Evolutionary conservation across 2,797 vertebrate species (phyloP).

Genomic region (Alosa sapidissima): DNA sequence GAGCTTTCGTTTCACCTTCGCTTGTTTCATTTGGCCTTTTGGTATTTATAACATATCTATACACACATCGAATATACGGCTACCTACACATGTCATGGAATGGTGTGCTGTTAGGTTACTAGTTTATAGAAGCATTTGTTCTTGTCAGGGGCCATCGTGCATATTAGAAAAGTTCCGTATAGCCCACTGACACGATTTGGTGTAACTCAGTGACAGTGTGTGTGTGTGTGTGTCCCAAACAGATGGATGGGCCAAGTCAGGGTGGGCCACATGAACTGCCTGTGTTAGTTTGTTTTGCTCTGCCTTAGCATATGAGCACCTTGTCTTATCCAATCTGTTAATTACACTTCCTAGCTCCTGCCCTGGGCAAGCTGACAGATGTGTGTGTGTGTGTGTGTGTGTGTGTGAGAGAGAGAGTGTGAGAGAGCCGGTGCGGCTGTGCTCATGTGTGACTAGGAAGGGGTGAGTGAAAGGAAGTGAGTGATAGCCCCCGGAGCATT

Average conservation of each 20-base stretch:
- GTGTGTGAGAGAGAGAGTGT: not conserved
- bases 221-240: not conserved
- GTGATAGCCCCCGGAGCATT: not conserved
- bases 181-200: not conserved
- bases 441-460: not conserved
- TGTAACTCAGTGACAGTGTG: too few species aligned
- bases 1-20: not conserved
- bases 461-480: not conserved
- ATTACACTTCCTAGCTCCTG: not conserved
- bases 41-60: not conserved
- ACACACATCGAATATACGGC: not conserved
- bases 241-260: not conserved
- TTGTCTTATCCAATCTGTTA: not conserved
- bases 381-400: not conserved
- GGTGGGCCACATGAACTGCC: not conserved
- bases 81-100: not conserved
- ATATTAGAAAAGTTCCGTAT: too few species aligned
- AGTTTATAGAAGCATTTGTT: too few species aligned
- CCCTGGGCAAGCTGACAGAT: not conserved
- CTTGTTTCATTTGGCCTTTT: not conserved
- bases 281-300: not conserved
- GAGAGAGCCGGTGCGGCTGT: not conserved
- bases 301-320: not conserved
- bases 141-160: not conserved
- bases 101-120: too few species aligned